Evolutionary conservation across 2,888 invertebrate genomes (phyloP).

Genomic region (Ceramica pisi): DNA sequence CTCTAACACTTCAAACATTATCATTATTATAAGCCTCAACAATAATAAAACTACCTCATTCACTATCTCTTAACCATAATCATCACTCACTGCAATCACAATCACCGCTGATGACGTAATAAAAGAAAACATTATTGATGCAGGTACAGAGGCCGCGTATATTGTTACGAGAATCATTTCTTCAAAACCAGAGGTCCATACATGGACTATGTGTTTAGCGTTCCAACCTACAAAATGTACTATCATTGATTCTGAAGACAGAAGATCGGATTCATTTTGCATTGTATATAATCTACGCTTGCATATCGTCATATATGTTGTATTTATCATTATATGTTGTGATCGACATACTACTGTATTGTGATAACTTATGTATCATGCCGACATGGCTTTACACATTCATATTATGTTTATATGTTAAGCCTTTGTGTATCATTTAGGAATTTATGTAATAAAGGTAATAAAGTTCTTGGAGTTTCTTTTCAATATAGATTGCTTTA

Average conservation of each 20-base stretch:
- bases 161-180: constrained; percentile 91
- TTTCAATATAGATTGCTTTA: constrained; percentile 66
- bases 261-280: constrained; percentile 70
- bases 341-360: constrained; percentile 81
- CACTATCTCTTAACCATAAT: constrained; percentile 24
- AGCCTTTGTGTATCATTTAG: constrained; percentile 72
- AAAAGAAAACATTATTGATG: constrained; percentile 83
- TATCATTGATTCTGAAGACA: constrained; percentile 82
- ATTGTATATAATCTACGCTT: constrained; percentile 82
- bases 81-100: constrained; percentile 48
- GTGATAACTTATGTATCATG: constrained; percentile 83
- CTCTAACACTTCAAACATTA: constrained; percentile 12
- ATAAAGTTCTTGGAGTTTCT: constrained; percentile 81
- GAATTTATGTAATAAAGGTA: constrained; percentile 82
- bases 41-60: constrained; percentile 17
- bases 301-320: constrained; percentile 75
- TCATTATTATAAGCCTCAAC: constrained; percentile 22
- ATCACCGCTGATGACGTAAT: constrained; percentile 66
- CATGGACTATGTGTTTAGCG: constrained; percentile 89
- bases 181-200: constrained; percentile 88
- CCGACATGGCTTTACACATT: constrained; percentile 69
- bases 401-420: constrained; percentile 70
- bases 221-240: constrained; percentile 89
- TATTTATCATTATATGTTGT: constrained; percentile 85
- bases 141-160: constrained; percentile 90